Base-by-base conservation (phyloP, 1,140 invertebrate species). In the Zophobas morio region DNA sequence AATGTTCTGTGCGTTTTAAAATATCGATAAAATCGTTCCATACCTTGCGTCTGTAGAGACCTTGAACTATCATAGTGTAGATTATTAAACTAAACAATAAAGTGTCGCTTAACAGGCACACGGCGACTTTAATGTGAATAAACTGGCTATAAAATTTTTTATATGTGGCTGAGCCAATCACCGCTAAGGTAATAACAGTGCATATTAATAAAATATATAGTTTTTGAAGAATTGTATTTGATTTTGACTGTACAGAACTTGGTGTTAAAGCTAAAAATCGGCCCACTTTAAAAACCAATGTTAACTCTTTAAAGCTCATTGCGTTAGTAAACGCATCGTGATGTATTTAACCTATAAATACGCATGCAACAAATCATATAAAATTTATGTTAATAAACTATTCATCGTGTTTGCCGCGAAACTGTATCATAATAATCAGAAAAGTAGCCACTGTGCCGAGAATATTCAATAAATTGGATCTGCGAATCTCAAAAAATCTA, bases 241-340 rank as follows among this genome's bases (percentile, higher is more conserved):
- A 0, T 37, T 2, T 63, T 6, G 36, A 36, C 2, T 51, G 4
- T 6, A 51, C 20, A 51, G 37, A 63, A 8, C 1, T 34, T 39
- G 57, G 57, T 4, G 57, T 63, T 36, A 63, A 6, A 39, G 35
- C 37, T n/a, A 63, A 36, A 63, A 63, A 37, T 8, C 39, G 6
- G 8, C 57, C 57, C 1, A 37, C n/a, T n/a, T 39, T 37, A 6
- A 36, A 63, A 6, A 63, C n/a, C 8, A 63, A 32, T 37, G 4
- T 34, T 8, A 63, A 63, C 57, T 37, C 6, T 39, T 63, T 63
- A 6, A 63, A 63, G 36, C 57, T 63, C 57, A 63, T 63, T 36
- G 57, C 39, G 37, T 6, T 57, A 33, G 1, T 57, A 56, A n/a
- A 57, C 6, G 32, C 33, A 33, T 33, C 54, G 6, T 33, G 20